Base-by-base conservation (phyloP, 2,797 vertebrate genomes). In the Nyctalus aviator region DNA sequence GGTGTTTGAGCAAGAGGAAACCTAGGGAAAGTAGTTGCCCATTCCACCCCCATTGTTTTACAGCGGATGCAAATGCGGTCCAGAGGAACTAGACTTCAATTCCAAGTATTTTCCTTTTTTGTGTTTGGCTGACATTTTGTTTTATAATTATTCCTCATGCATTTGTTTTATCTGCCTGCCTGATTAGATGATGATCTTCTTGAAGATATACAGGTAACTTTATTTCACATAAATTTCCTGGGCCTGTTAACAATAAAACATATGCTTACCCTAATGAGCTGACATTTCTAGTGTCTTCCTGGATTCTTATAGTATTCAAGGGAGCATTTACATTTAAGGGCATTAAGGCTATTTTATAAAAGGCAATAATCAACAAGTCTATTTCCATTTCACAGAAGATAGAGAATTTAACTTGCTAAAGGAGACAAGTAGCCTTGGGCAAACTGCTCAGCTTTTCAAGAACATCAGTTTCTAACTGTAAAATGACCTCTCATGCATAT, bases 81-180 rank as follows among this genome's bases (percentile, higher is more conserved):
- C 27, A 44, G 37, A 84, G 81, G 83, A 71, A 86, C 6, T 32
- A 53, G 20, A 86, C 11, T 69, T 87, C 37, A 50, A 2, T 59
- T 89, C 20, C 41, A 69, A 53, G 12, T 21, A 46, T 17, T n/a
- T 50, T 11, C 27, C 69, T 90, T 53, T 73, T 89, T 89, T 79
- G 62, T 53, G 75, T 91, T 78, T 94, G 50, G 50, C 73, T 91
- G 77, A 85, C 46, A 93, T 89, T 89, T 96, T 84, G 4, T 91
- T 90, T 79, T 90, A 76, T 84, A 92, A 95, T 84, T 82, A 92
- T 87, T 92, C 35, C 7, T 90, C 20, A 57, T 41, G 14, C 18
- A 71, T 88, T 87, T 92, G 20, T 76, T 84, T 92, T 75, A 84
- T 57, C 32, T 66, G 13, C 27, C 77, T 95, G 64, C 27, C 77